phyloP scores from a whole-genome alignment of 2,113 vertebrate genomes.

The Hemibagrus wyckioides region DNA sequence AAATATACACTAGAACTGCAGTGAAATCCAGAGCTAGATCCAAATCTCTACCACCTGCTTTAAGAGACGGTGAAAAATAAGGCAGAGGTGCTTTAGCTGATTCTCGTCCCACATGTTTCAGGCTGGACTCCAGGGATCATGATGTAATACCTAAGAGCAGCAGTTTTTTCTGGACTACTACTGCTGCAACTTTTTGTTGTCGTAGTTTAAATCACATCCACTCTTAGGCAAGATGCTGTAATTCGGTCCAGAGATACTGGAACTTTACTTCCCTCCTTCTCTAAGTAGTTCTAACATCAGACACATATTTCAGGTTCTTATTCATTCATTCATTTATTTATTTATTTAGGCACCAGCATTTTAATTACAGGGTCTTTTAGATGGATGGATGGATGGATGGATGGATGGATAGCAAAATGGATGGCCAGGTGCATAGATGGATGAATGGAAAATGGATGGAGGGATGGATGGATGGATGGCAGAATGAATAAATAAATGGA shows the following conservation, averaged over 20 bases:
- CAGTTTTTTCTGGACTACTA: not conserved
- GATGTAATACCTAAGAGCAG: not conserved
- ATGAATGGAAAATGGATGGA: no score
- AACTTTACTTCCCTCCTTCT: not conserved
- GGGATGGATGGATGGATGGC: no score
- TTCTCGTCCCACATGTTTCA: not conserved
- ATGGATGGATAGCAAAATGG: no score
- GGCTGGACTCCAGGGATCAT: not conserved
- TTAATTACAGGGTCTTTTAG: not conserved
- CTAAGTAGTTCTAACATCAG: not conserved
- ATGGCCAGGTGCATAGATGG: no score
- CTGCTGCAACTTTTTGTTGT: not conserved
- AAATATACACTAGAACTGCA: not conserved
- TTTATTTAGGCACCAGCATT: no score
- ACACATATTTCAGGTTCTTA: not conserved
- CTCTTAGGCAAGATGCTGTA: not conserved
- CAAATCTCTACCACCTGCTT: not conserved
- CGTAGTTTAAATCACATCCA: not conserved
- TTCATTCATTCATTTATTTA: not conserved
- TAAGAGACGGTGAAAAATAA: not conserved
- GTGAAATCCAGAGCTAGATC: not conserved
- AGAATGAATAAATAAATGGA: no score
- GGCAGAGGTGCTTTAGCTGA: not conserved
- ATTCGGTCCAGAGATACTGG: not conserved
- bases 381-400: not conserved